Base-by-base conservation (phyloP, 2,888 invertebrate genomes). In the Myopa tessellatipennis region DNA sequence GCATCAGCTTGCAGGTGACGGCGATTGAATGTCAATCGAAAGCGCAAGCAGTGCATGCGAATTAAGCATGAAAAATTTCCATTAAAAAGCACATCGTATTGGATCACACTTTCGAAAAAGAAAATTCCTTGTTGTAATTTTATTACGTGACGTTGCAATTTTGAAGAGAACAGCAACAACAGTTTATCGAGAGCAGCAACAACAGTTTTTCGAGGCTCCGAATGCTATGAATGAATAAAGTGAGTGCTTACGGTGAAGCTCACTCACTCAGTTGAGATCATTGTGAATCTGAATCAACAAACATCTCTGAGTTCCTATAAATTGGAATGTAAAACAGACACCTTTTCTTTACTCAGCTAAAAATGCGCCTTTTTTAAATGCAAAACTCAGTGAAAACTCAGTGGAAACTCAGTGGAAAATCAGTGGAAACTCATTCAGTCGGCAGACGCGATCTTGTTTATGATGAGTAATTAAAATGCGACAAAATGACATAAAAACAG, bases 11-110 rank as follows among this genome's bases (percentile, higher is more conserved):
- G 26, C 10, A 6, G 40, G 40, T 16, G 18, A 50, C 69, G 26
- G 16, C 52, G 26, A 50, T 18, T 69, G 69, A 69, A 45, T 69
- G 52, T 12, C 69, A 69, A 69, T 69, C 26, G 52, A 69, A 69
- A 69, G 34, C 34, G 16, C n/a, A 18, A 45, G n/a, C n/a, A 63
- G 34, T 65, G 63, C 63, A 36, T 65, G 14, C 16, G 63, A 36
- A 65, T 36, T 14, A 65, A 4, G 6, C 16, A 65, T 5, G 5
- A 69, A 69, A 63, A 50, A 50, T 68, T 69, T 69, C 69, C 69
- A 69, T 69, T 26, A 50, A 50, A 50, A 68, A 3, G 7, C 12
- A 36, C 12, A 36, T 26, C 26, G 26, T 1, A 26, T 26, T 2
- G 26, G 26, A 26, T 38, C 16, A 14, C 10, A 12, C 26, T 69